Conservation (phyloP, 2,113 vertebrate species). For the Stigmatopora nigra region DNA sequence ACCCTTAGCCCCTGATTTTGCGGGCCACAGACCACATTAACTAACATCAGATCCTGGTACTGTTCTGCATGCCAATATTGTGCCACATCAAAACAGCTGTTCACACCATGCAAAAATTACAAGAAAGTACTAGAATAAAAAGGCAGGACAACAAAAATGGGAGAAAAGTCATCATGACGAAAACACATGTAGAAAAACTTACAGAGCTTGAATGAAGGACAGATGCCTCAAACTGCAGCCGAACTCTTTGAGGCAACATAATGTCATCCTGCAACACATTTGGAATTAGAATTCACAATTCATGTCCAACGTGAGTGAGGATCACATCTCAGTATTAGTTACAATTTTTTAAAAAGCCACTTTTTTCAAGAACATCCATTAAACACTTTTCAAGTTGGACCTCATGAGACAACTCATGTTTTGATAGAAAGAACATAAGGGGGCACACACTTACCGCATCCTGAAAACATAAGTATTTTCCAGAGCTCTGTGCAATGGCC, state of each 20-base stretch:
- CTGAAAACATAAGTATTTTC: constrained; percentile 87
- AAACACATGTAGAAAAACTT: constrained; percentile 57
- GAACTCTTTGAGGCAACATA: constrained; percentile 87
- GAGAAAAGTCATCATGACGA: constrained; percentile 32
- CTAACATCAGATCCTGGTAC: constrained; percentile 54
- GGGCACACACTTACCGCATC: constrained; percentile 81
- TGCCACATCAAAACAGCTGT: not conserved
- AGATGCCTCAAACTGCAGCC: constrained; percentile 76
- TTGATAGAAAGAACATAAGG: constrained; percentile 7
- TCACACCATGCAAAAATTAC: not conserved
- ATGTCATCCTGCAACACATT: constrained; percentile 78
- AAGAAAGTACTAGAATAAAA: not conserved
- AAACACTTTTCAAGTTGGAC: not conserved
- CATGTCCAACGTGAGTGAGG: not conserved
- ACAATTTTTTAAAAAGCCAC: too few species aligned
- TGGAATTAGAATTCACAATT: not conserved
- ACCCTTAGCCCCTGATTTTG: constrained; percentile 47
- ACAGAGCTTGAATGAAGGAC: constrained; percentile 73
- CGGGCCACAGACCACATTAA: constrained; percentile 44
- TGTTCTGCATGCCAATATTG: constrained; percentile 38
- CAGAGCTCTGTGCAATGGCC: constrained; percentile 83
- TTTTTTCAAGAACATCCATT: constrained; percentile 5
- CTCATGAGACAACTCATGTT: not conserved
- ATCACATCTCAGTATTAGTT: not conserved
- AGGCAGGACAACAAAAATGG: not conserved